Evolutionary conservation across 2,888 invertebrate species (phyloP).

Genomic region (Metallyticus violacea): DNA sequence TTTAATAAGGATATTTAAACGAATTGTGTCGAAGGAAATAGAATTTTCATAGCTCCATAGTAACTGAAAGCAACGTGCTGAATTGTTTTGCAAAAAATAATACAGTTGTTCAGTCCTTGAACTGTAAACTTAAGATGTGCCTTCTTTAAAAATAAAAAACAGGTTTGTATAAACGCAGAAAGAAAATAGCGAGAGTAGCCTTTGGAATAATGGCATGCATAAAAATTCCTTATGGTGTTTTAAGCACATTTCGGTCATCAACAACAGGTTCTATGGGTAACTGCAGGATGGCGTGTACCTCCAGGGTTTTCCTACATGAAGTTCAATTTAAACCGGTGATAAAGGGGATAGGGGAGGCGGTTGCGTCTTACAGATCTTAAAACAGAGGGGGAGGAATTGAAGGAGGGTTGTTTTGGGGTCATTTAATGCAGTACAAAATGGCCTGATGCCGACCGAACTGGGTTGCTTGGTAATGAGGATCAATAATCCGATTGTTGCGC

Average conservation of each 20-base stretch:
- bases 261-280: not conserved
- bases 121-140: no score
- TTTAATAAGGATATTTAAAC: no score
- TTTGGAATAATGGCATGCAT: not conserved
- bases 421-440: conserved; percentile 11
- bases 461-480: not conserved
- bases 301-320: not conserved
- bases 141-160: no score
- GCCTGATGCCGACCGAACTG: not conserved
- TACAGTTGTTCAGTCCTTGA: no score
- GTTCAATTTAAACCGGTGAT: not conserved
- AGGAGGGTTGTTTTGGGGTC: not conserved
- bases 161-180: no score
- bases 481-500: conserved; percentile 9
- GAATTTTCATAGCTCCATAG: no score
- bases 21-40: no score
- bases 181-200: no score
- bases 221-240: not conserved
- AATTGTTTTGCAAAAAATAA: no score
- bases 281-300: not conserved
- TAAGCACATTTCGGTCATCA: not conserved
- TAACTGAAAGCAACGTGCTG: no score
- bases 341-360: not conserved
- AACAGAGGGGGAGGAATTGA: not conserved
- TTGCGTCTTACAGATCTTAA: not conserved